These are phyloP conservation scores for Drosophila bocqueti DNA, from an alignment of 1,140 invertebrate genomes.

Conservation along the genomic window DNA sequence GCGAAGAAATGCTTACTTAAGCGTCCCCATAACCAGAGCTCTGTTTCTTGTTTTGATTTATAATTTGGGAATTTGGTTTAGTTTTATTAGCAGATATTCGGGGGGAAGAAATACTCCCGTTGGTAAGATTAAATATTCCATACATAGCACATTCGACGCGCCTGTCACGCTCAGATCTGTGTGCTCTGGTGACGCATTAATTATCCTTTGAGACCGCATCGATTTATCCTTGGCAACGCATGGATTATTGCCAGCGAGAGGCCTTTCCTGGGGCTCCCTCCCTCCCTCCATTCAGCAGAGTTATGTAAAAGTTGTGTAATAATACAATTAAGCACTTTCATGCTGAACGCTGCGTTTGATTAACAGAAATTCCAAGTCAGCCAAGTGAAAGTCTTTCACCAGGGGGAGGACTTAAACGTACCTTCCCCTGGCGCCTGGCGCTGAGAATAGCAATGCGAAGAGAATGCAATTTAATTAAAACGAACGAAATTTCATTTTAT, in stretches of 20 bases:
- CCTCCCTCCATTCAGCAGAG: neutral
- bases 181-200: constrained; percentile 63
- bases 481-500: constrained; percentile 61
- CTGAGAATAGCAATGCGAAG: constrained; percentile 40
- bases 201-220: constrained; percentile 73
- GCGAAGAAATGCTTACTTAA: neutral
- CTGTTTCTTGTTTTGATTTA: constrained; percentile 10
- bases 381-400: constrained; percentile 30
- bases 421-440: neutral
- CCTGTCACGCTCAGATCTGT: constrained; percentile 58
- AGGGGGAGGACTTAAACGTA: constrained; percentile 19
- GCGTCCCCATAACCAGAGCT: neutral
- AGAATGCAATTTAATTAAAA: constrained; percentile 81
- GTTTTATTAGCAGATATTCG: neutral
- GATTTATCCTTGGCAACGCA: constrained; percentile 68
- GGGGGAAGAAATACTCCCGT: neutral
- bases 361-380: constrained; percentile 71
- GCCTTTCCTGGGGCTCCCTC: neutral
- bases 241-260: constrained; percentile 65
- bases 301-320: constrained; percentile 70
- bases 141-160: neutral
- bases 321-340: constrained; percentile 80
- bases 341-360: constrained; percentile 72
- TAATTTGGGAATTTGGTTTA: constrained; percentile 1
- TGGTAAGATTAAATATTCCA: constrained; percentile 4